A percentile compares a stretch with the other conserved stretches of the same genome.
These are phyloP conservation scores for Netta rufina DNA, from an alignment of 2,797 vertebrate genomes.

Conservation along the genomic window DNA sequence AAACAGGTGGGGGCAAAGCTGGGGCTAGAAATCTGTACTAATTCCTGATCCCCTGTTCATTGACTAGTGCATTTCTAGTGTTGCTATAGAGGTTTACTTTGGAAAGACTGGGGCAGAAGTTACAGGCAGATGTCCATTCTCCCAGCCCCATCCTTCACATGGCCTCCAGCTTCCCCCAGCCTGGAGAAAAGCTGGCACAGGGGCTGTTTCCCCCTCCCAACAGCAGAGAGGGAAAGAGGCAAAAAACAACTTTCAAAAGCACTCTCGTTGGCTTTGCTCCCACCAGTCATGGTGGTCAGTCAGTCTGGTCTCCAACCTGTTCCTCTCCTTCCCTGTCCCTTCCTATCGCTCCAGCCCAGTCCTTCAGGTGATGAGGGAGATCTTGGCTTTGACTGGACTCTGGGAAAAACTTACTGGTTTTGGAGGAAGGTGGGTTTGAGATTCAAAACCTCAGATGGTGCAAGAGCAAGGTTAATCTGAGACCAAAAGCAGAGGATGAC, in stretches of 20 bases:
- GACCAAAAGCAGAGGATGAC: neutral
- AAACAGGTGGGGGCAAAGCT: neutral
- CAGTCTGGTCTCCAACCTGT: neutral
- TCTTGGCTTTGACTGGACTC: neutral
- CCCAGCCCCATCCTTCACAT: neutral
- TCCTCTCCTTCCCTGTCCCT: neutral
- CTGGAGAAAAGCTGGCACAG: neutral
- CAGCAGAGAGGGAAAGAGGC: neutral
- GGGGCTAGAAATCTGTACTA: neutral
- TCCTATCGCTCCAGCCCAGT: rapidly evolving
- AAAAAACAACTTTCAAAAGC: neutral
- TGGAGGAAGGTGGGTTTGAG: neutral
- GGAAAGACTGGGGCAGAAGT: neutral
- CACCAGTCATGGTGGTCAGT: rapidly evolving
- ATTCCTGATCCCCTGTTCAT: neutral
- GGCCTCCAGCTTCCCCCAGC: neutral
- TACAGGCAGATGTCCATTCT: neutral
- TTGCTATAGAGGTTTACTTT: neutral
- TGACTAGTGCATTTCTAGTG: neutral
- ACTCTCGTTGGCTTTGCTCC: neutral
- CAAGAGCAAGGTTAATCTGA: neutral
- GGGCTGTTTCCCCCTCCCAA: neutral
- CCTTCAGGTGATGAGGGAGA: rapidly evolving
- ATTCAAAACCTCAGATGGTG: neutral
- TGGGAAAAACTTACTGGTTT: neutral